Evolutionary conservation across 92 coral and sea anemone genomes (phyloP).

Genomic region (Epizoanthus ramosus): DNA sequence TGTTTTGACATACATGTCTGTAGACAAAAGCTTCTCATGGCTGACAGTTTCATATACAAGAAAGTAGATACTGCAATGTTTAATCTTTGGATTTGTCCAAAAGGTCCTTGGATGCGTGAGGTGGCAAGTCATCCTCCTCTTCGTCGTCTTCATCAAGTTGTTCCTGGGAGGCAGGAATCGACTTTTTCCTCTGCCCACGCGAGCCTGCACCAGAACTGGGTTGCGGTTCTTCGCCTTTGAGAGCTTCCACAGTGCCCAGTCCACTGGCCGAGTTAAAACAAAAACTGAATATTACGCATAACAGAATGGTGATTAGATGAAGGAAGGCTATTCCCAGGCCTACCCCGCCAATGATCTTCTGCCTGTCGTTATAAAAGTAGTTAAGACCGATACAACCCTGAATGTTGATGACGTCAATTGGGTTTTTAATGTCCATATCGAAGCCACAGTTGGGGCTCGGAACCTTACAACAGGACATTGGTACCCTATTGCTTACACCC

Average conservation of each 20-base stretch:
- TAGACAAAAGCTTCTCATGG: no score
- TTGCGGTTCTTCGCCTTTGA: constrained; percentile 85
- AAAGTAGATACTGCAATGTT: neutral
- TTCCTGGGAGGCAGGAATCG: constrained; percentile 71
- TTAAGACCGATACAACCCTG: constrained; percentile 91
- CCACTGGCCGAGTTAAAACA: constrained; percentile 91
- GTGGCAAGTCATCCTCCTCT: constrained; percentile 79
- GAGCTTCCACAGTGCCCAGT: constrained; percentile 85
- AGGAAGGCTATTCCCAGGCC: constrained; percentile 90
- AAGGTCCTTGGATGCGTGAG: constrained; percentile 70
- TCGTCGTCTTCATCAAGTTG: constrained; percentile 61
- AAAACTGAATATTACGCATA: constrained; percentile 73
- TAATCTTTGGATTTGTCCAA: constrained; percentile 72
- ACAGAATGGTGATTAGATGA: constrained; percentile 71
- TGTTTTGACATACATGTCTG: no score
- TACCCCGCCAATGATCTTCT: constrained; percentile 85
- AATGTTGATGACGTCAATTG: constrained; percentile 92
- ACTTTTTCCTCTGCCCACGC: constrained; percentile 49
- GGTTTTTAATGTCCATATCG: constrained; percentile 95
- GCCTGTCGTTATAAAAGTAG: constrained; percentile 76
- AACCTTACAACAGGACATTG: constrained; percentile 89
- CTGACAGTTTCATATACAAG: no score
- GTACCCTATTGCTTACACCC: constrained; percentile 88
- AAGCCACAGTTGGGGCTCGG: constrained; percentile 89
- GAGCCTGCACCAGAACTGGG: constrained; percentile 57